Evolutionary conservation across 23 tunicate genomes (phyloP), one percentile per base, ranked within the genome.

Genomic region (Styela plicata): DNA sequence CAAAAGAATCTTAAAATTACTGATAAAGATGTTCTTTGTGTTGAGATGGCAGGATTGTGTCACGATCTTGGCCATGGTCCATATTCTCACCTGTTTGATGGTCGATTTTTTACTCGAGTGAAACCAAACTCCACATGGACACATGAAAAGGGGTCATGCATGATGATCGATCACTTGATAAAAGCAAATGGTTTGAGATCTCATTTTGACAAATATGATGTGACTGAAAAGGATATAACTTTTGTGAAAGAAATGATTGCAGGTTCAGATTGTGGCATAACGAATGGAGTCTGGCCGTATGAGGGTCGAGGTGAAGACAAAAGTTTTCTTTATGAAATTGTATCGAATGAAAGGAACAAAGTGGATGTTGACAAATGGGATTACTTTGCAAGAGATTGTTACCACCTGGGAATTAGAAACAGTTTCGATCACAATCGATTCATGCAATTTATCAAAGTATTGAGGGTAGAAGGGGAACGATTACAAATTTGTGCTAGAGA

Each of bases 321-420:
- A 52, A 74, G 84, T 74, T 92, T 92, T 74, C 64, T 92, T 73
- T 92, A 92, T 92, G 97, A 92, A 82, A 86, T 91, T 73, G 85
- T 91, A 13, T 92, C 97, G 0, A 92, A 92, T 70, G 76, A 87
- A 27, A 78, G 86, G 31, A 92, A 92, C 69, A 82, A 82, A 70
- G 97, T 92, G 26, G 97, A 92, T 84, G 97, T 92, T 2, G 97
- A 92, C 83, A 92, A 92, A 62, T 92, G 97, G 97, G 97, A 92
- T 69, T 92, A 92, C 53, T 84, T 92, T 80, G 97, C 97, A 18
- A 86, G 97, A 28, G 97, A 92, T 52, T 87, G 92, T 52, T 87
- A 92, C 65, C 92, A 92, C 70, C 83, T 92, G 30, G 97, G 97
- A 18, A 80, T 92, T n/a, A 69, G 74, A 20, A 92, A 87, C 76